A percentile compares a stretch with the other conserved stretches of the same genome.
Conservation (phyloP, 2,888 invertebrate species). For the Cryptocephalus moraei region DNA sequence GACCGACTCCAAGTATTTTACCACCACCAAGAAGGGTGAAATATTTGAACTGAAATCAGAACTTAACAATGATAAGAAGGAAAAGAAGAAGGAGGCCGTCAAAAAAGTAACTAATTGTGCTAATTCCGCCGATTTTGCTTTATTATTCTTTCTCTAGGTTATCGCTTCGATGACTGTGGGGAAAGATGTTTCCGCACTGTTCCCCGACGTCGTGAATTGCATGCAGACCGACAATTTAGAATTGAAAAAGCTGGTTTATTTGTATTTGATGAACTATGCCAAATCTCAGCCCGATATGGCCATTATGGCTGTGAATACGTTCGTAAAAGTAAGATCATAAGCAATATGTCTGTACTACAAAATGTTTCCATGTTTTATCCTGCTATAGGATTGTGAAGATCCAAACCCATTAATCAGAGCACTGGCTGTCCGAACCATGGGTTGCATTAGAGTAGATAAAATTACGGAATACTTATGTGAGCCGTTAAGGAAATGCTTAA, state of each 20-base stretch:
- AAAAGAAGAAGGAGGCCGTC: conserved; percentile 98
- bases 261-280: conserved; percentile 99
- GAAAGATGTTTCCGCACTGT: conserved; percentile 96
- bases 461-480: conserved; percentile 99
- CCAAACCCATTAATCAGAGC: conserved; percentile 98
- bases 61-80: conserved; percentile 98
- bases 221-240: conserved; percentile 99
- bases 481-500: conserved; percentile 86
- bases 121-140: not conserved
- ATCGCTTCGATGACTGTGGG: conserved; percentile 99
- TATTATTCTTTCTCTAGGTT: conserved; percentile 49
- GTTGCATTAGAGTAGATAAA: conserved; percentile 98
- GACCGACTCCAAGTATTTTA: conserved; percentile 99
- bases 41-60: conserved; percentile 99
- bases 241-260: conserved; percentile 94
- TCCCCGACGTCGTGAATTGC: conserved; percentile 99
- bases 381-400: conserved; percentile 90
- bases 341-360: too few species aligned
- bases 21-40: conserved; percentile 99
- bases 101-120: conserved; percentile 67
- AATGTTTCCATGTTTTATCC: not conserved
- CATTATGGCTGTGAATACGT: conserved; percentile 99
- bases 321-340: conserved; percentile 81
- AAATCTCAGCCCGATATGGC: conserved; percentile 99
- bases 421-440: conserved; percentile 97